phyloP scores from a whole-genome alignment of 23 tunicate genomes.

The Trididemnum miniatum region DNA sequence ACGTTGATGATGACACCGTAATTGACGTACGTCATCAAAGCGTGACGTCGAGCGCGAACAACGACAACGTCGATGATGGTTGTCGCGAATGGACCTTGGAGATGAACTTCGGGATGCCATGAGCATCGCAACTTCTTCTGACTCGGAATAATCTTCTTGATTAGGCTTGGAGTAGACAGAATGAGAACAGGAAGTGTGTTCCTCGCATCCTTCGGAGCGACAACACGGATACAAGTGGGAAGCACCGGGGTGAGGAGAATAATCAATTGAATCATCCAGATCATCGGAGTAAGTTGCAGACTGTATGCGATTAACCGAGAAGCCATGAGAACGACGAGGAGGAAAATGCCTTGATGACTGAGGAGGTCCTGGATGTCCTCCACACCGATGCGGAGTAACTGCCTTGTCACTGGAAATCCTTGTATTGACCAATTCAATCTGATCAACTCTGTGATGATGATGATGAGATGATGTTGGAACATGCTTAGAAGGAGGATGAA shows the following conservation, averaged over 20 bases:
- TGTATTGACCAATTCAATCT: background rate
- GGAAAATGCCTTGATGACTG: background rate
- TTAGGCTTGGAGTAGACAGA: background rate
- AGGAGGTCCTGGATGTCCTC: slow-evolving; percentile 5
- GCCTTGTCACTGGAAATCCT: background rate
- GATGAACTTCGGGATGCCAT: slow-evolving; percentile 1
- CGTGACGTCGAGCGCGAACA: slow-evolving; percentile 3
- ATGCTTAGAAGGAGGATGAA: background rate
- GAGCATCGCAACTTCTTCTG: slow-evolving; percentile 54
- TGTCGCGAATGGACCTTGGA: background rate
- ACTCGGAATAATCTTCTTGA: slow-evolving; percentile 46
- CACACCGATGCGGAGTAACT: background rate
- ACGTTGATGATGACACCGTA: slow-evolving; percentile 21
- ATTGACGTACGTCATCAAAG: slow-evolving; percentile 3
- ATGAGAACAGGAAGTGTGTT: background rate
- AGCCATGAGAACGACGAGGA: background rate
- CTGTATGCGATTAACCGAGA: background rate
- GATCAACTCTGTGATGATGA: background rate
- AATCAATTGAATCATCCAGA: background rate
- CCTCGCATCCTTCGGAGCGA: slow-evolving; percentile 3
- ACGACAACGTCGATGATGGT: slow-evolving; percentile 14
- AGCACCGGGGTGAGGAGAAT: slow-evolving; percentile 19
- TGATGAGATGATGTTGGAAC: background rate
- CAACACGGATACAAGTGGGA: slow-evolving; percentile 30
- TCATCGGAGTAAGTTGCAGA: background rate